Evolutionary conservation across 2,797 vertebrate genomes (phyloP).

Genomic region (Gallirallus australis): DNA sequence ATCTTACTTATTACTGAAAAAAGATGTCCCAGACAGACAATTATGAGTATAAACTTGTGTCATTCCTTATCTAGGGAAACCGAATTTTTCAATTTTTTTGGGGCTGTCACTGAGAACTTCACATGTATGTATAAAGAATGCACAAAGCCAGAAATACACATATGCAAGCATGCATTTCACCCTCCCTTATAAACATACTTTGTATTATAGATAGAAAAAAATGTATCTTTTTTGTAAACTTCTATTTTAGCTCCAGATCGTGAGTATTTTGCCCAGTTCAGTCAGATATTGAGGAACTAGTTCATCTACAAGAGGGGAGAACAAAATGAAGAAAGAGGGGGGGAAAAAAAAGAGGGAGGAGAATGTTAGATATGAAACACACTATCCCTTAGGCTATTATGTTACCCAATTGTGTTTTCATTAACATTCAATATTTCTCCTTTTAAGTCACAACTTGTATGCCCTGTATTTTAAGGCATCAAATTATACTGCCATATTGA

Average conservation of each 20-base stretch:
- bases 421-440: slow-evolving; percentile 33
- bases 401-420: slow-evolving; percentile 5
- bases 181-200: background rate
- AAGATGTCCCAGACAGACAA: background rate
- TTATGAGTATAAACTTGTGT: background rate
- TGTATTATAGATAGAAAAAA: background rate
- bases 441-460: slow-evolving; percentile 47
- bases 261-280: background rate
- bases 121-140: background rate
- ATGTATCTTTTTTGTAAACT: background rate
- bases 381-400: slow-evolving; percentile 1
- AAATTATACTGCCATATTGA: slow-evolving; percentile 56
- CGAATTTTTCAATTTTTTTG: too few relatives aligned
- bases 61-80: background rate
- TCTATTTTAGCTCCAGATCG: background rate
- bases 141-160: background rate
- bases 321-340: background rate
- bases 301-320: background rate
- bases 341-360: background rate
- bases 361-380: background rate
- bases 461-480: slow-evolving; percentile 53
- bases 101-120: background rate
- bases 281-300: slow-evolving; percentile 5
- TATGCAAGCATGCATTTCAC: background rate
- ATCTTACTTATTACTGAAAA: background rate